Base-by-base conservation (phyloP, 2,797 vertebrate species). In the Sebastes paucispinis region DNA sequence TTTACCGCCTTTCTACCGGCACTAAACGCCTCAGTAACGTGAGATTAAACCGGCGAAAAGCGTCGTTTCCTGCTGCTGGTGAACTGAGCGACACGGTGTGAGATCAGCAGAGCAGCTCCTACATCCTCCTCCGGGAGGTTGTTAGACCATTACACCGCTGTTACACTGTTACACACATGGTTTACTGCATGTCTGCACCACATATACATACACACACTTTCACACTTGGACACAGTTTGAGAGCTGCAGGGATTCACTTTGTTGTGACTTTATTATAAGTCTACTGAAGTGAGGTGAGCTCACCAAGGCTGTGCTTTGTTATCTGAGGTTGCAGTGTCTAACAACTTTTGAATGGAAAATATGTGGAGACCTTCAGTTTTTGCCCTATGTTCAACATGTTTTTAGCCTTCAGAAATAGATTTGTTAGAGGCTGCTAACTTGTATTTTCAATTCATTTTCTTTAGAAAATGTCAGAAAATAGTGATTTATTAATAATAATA, bases 61-160 rank as follows among this genome's bases (percentile, higher is more conserved):
- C 65, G 47, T 14, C 50, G 81, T 79, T 87, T 89, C 87, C 87
- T 39, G 87, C 78, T 50, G 81, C 83, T 63, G 76, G 74, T 60
- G 29, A 25, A 52, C 52, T 31, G 32, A 64, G 73, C 74, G 8
- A 3, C 78, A 3, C 57, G 25, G 69, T 13, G 4, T 60, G 84
- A 86, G 87, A 75, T 75, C 27, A 79, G 87, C 83, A 20, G 79
- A 76, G 81, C 75, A 5, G 77, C 83, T 90, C 64, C 60, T 12
- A 83, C 92, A 89, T 92, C 89, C 88, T 90, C 84, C 64, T 43
- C 43, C 65, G 75, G 82, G 83, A 84, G 84, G 85, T 87, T 88
- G 85, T 83, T 77, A 8, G 20, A 69, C 76, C 75, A 1, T 80
- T 75, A 39, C 75, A 54, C 60, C 75, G 72, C 79, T 39, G 82